phyloP scores from a whole-genome alignment of 2,797 vertebrate genomes.

The Eulemur rubriventer region DNA sequence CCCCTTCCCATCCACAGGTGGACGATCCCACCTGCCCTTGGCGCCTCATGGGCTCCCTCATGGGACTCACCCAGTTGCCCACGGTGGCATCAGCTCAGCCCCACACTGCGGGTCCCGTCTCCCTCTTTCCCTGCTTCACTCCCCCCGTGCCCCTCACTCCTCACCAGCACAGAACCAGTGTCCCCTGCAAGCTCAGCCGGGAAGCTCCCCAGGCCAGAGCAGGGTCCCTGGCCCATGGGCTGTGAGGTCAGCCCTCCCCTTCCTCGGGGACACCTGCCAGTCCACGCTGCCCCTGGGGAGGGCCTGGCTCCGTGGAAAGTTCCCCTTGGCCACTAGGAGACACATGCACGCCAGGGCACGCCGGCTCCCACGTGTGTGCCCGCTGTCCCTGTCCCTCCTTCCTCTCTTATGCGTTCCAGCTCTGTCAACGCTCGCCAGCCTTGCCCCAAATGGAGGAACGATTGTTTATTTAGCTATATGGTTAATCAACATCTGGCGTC shows the following conservation, averaged over 20 bases:
- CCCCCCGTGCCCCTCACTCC: no score
- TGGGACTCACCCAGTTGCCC: fast-evolving
- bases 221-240: not conserved
- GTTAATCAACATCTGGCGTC: not conserved
- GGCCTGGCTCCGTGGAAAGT: fast-evolving
- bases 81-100: fast-evolving
- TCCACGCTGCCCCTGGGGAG: not conserved
- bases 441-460: not conserved
- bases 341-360: fast-evolving
- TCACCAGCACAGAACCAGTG: fast-evolving
- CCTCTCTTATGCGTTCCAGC: not conserved
- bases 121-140: not conserved
- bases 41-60: fast-evolving
- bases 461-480: not conserved
- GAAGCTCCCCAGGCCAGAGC: not conserved
- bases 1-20: no score
- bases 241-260: not conserved
- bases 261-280: not conserved
- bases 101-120: fast-evolving
- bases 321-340: not conserved
- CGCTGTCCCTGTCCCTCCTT: not conserved
- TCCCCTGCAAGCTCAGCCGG: not conserved
- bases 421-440: not conserved
- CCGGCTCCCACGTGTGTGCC: fast-evolving
- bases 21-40: fast-evolving